Evolutionary conservation across 2,888 invertebrate genomes (phyloP).

Genomic region (Entomobrya proxima): DNA sequence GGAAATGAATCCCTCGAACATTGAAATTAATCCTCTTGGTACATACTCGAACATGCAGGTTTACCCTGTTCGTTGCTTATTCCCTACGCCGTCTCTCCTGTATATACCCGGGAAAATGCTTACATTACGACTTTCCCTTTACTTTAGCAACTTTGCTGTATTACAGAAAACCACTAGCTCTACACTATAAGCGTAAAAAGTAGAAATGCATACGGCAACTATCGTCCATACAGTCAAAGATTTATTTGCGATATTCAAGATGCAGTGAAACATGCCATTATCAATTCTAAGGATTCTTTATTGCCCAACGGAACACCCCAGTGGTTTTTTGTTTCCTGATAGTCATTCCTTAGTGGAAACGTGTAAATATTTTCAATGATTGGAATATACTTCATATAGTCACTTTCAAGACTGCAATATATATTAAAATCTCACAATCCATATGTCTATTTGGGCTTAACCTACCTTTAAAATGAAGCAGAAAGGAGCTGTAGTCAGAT

Average conservation of each 20-base stretch:
- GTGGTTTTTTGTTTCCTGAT: neutral
- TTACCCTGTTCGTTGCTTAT: neutral
- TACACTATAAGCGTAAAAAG: too few relatives aligned
- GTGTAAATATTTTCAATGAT: neutral
- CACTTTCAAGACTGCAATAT: too few relatives aligned
- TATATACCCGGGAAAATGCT: too few relatives aligned
- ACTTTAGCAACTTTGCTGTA: neutral
- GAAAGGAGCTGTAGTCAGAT: too few relatives aligned
- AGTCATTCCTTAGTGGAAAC: neutral
- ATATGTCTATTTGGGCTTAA: too few relatives aligned
- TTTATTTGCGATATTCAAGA: conserved; percentile 28
- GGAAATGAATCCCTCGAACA: conserved; percentile 57
- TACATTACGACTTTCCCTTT: conserved; percentile 10
- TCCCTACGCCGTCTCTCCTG: neutral
- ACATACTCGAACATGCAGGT: conserved; percentile 34
- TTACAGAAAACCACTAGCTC: too few relatives aligned
- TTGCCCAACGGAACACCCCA: conserved; percentile 30
- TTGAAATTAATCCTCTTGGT: conserved; percentile 57
- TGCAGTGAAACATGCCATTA: conserved; percentile 22
- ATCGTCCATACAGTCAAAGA: conserved; percentile 26
- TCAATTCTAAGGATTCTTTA: conserved; percentile 39
- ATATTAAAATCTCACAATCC: too few relatives aligned
- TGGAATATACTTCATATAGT: neutral
- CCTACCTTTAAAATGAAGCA: too few relatives aligned
- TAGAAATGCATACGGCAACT: neutral